phyloP scores from a whole-genome alignment of 92 coral and sea anemone species.

The Epizoanthus ramosus region DNA sequence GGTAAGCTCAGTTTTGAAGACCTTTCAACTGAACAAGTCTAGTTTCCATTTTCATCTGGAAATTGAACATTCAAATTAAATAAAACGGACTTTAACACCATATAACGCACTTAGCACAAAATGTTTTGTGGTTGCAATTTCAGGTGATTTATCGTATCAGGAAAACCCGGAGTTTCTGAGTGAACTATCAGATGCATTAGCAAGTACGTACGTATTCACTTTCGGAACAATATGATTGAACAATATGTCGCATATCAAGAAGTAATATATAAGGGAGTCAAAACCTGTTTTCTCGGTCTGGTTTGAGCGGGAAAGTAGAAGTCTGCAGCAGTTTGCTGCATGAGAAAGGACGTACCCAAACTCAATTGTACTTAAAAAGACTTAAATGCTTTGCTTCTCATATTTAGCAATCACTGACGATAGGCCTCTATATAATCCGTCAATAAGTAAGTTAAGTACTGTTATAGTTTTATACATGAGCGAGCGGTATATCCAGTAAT shows the following conservation, averaged over 20 bases:
- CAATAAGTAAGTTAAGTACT: too few species aligned
- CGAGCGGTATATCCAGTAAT: too few species aligned
- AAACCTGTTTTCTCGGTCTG: not conserved
- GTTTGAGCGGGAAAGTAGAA: not conserved
- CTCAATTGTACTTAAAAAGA: too few species aligned
- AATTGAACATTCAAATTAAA: not conserved
- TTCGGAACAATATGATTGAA: not conserved
- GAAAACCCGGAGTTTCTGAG: slow-evolving; percentile 12
- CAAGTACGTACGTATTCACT: slow-evolving; percentile 13
- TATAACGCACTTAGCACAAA: not conserved
- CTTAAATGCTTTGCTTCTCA: too few species aligned
- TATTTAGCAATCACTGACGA: too few species aligned
- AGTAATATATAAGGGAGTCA: not conserved
- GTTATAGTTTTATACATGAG: too few species aligned
- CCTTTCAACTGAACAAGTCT: not conserved
- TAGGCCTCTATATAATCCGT: too few species aligned
- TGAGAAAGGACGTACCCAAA: too few species aligned
- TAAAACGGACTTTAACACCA: not conserved
- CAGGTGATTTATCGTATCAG: slow-evolving; percentile 6
- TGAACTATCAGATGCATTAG: slow-evolving; percentile 16
- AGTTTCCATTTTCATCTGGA: not conserved
- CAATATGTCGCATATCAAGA: not conserved
- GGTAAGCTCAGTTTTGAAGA: not conserved
- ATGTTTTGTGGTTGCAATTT: not conserved
- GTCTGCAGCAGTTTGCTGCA: too few species aligned